These are phyloP conservation scores for Rhadinocentrus ornatus DNA, from an alignment of 2,797 vertebrate genomes.

Conservation along the genomic window DNA sequence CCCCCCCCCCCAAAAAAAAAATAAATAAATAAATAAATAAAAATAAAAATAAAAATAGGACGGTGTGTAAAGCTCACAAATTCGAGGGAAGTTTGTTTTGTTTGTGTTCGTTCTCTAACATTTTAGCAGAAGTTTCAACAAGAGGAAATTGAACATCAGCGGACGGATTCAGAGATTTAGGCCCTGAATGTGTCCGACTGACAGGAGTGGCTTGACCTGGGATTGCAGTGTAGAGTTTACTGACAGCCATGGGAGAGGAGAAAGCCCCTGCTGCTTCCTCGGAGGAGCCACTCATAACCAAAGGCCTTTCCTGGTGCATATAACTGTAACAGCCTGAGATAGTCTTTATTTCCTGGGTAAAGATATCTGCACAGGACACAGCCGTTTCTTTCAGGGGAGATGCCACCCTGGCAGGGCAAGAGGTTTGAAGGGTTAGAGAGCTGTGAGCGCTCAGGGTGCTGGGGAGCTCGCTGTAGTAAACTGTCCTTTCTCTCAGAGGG, in stretches of 20 bases:
- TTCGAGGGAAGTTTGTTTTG: conserved; percentile 94
- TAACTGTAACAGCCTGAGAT: conserved; percentile 92
- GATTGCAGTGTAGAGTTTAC: conserved; percentile 84
- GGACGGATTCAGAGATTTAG: conserved; percentile 79
- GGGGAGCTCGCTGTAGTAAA: conserved; percentile 76
- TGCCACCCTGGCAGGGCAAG: conserved; percentile 78
- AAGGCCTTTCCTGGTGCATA: conserved; percentile 86
- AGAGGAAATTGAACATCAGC: conserved; percentile 57
- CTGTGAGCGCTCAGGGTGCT: conserved; percentile 81
- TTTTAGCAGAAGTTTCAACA: conserved; percentile 79
- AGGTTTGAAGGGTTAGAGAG: conserved; percentile 84
- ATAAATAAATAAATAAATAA: too few relatives aligned
- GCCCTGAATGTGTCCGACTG: conserved; percentile 87
- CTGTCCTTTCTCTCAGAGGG: conserved; percentile 83
- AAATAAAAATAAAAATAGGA: too few relatives aligned
- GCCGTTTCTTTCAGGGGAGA: conserved; percentile 67
- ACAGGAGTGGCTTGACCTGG: conserved; percentile 86
- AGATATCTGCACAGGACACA: conserved; percentile 83
- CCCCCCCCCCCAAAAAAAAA: too few relatives aligned
- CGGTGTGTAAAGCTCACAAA: conserved; percentile 87
- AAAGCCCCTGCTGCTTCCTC: conserved; percentile 79
- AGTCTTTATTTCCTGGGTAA: conserved; percentile 92
- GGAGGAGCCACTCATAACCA: conserved; percentile 79
- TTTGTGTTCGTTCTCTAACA: conserved; percentile 82
- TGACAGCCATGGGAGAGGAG: conserved; percentile 75